Conservation (phyloP, 2,888 invertebrate genomes). For the Lasioglossum malachurum region DNA sequence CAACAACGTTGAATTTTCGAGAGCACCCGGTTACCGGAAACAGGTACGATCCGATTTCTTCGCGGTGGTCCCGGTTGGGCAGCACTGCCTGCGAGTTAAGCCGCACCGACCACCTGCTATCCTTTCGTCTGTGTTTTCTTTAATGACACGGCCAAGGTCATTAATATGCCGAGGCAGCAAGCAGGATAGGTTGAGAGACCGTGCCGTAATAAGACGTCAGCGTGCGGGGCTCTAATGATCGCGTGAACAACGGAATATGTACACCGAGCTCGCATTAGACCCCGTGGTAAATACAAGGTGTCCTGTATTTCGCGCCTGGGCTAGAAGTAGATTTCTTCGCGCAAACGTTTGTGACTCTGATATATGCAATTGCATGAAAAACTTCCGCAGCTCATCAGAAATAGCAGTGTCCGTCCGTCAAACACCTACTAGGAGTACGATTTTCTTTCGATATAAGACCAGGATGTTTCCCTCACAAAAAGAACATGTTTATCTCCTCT, state of each 20-base stretch:
- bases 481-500: too few relatives aligned
- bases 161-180: slow-evolving; percentile 55
- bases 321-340: not conserved
- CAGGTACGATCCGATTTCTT: not conserved
- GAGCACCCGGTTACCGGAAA: not conserved
- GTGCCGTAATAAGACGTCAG: slow-evolving; percentile 61
- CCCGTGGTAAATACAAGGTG: not conserved
- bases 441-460: too few relatives aligned
- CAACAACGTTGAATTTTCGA: not conserved
- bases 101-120: not conserved
- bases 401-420: too few relatives aligned
- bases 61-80: not conserved
- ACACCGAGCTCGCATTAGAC: slow-evolving; percentile 1
- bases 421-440: too few relatives aligned
- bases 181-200: slow-evolving; percentile 37
- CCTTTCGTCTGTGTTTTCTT: slow-evolving; percentile 6
- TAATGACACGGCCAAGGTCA: slow-evolving; percentile 49
- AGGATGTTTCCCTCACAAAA: too few relatives aligned
- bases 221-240: slow-evolving; percentile 54
- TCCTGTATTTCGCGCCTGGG: not conserved
- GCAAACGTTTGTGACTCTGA: not conserved
- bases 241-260: slow-evolving; percentile 52
- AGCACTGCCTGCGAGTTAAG: not conserved
- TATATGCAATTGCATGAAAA: not conserved
- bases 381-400: not conserved